Evolutionary conservation across 2,113 vertebrate species (phyloP).

Genomic region (Riparia riparia): DNA sequence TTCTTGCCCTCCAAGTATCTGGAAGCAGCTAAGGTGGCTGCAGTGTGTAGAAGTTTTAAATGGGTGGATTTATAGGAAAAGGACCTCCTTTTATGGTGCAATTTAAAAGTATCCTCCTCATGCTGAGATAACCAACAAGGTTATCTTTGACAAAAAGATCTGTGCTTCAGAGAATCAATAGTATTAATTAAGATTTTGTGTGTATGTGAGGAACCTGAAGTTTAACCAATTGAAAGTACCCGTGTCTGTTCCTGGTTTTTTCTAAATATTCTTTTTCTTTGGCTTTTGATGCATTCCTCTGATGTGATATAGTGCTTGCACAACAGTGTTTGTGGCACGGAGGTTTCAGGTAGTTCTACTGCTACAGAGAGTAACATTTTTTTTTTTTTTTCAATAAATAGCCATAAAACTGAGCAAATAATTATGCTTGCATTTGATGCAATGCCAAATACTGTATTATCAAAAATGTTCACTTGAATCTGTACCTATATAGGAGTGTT

Average conservation of each 20-base stretch:
- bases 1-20: background rate
- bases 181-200: background rate
- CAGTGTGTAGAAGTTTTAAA: background rate
- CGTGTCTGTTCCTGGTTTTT: background rate
- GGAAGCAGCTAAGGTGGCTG: background rate
- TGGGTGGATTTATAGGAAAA: background rate
- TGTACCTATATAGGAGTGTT: background rate
- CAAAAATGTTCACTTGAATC: background rate
- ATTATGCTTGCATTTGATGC: background rate
- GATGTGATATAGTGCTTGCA: background rate
- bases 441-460: background rate
- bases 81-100: background rate
- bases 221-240: background rate
- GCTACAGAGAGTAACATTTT: background rate
- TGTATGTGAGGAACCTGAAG: background rate
- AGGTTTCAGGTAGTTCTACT: background rate
- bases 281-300: background rate
- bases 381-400: background rate
- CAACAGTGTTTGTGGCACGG: background rate
- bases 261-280: background rate
- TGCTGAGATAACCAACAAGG: background rate
- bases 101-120: background rate
- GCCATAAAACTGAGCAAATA: background rate
- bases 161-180: background rate
- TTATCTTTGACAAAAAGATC: background rate